Conservation (phyloP, 2,797 vertebrate species). For the Mormyrus proboscirostris region DNA sequence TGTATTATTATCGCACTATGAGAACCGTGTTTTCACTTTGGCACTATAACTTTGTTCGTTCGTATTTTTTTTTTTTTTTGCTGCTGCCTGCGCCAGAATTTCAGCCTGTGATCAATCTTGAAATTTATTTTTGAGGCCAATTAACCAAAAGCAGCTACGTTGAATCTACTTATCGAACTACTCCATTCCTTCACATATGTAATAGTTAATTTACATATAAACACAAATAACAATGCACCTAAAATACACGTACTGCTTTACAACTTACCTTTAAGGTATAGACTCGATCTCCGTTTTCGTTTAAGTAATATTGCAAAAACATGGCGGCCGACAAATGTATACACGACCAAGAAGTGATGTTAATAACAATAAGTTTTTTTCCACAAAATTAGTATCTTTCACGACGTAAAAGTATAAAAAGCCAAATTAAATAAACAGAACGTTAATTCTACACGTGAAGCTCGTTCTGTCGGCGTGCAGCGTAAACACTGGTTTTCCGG, state of each 20-base stretch:
- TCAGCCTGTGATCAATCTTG: background rate
- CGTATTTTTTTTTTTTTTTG: background rate
- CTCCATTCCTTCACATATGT: background rate
- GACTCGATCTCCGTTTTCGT: constrained; percentile 71
- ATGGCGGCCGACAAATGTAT: constrained; percentile 43
- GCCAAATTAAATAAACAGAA: background rate
- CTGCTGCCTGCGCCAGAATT: background rate
- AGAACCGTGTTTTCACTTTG: background rate
- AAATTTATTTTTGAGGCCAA: background rate
- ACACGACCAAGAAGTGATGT: background rate
- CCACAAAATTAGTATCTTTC: background rate
- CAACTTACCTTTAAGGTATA: constrained; percentile 78
- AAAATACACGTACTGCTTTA: background rate
- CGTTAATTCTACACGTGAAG: background rate
- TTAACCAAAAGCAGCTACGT: background rate
- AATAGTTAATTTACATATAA: background rate
- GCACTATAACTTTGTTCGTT: background rate
- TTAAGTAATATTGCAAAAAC: constrained; percentile 78
- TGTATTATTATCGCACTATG: background rate
- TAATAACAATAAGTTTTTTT: background rate
- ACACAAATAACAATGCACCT: background rate
- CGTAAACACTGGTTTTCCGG: constrained; percentile 17
- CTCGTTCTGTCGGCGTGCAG: background rate
- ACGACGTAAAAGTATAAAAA: background rate
- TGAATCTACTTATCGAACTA: background rate